phyloP scores from a whole-genome alignment of 2,113 vertebrate genomes.

The Bucco capensis region DNA sequence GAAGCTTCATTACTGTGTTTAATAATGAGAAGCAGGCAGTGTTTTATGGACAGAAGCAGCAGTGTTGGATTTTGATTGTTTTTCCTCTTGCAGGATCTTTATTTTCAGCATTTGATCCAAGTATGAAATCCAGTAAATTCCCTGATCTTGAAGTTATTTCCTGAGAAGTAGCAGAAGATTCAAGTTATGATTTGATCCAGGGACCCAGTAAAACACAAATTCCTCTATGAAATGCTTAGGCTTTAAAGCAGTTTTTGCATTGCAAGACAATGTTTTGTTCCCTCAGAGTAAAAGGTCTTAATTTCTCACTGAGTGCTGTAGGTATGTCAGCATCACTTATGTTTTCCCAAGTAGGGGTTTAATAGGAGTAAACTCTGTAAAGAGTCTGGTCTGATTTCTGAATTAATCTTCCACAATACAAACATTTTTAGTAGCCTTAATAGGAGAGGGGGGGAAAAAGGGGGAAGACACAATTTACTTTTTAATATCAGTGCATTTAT shows the following conservation, averaged over 20 bases:
- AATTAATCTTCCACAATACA: background rate
- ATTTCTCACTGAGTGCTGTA: background rate
- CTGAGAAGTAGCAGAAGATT: background rate
- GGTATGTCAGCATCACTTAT: background rate
- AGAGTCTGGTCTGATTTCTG: background rate
- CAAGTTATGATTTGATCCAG: background rate
- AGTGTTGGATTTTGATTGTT: background rate
- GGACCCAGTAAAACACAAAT: background rate
- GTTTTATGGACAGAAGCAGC: background rate
- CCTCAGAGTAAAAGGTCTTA: background rate
- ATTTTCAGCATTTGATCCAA: background rate
- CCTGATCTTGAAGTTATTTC: background rate
- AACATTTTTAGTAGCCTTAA: background rate
- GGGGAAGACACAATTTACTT: background rate
- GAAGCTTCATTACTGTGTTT: background rate
- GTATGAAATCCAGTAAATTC: background rate
- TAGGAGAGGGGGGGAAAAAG: background rate
- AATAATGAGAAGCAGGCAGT: background rate
- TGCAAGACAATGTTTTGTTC: background rate
- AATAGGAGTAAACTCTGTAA: background rate
- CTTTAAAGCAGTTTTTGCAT: background rate
- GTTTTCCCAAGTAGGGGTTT: background rate
- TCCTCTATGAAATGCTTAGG: background rate
- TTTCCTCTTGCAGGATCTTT: background rate
- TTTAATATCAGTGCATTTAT: background rate